Conservation (phyloP, 2,888 invertebrate species). For the Carabus problematicus region DNA sequence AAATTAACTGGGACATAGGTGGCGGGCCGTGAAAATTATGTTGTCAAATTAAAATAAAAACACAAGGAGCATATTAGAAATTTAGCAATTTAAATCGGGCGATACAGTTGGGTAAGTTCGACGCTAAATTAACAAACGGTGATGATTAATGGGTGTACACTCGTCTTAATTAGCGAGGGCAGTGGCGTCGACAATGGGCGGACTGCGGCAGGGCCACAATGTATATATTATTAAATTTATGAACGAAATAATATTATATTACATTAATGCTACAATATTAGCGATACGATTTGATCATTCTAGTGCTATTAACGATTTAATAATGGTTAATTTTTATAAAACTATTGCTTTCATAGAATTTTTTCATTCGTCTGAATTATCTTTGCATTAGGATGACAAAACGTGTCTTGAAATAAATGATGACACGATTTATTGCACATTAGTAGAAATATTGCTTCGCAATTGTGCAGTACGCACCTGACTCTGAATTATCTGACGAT, state of each 20-base stretch:
- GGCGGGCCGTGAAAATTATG: conserved; percentile 19
- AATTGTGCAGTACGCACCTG: conserved; percentile 25
- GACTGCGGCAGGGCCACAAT: background rate
- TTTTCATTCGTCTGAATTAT: no score
- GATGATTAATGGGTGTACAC: conserved; percentile 30
- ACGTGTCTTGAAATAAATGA: conserved; percentile 20
- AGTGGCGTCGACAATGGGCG: conserved; percentile 2
- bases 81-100: conserved; percentile 35
- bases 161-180: conserved; percentile 23
- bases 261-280: background rate
- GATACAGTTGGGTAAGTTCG: conserved; percentile 19
- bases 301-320: background rate
- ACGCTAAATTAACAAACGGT: conserved; percentile 25
- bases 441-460: no score
- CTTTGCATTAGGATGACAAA: no score
- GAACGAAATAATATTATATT: no score
- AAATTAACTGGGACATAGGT: no score
- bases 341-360: no score
- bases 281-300: background rate
- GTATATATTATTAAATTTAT: no score
- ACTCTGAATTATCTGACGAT: conserved; percentile 27
- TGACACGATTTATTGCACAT: conserved; percentile 31
- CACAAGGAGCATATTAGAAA: conserved; percentile 31
- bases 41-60: conserved; percentile 30
- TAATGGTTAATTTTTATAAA: no score